Conservation (phyloP, 2,113 vertebrate species). For the Corapipo altera region DNA sequence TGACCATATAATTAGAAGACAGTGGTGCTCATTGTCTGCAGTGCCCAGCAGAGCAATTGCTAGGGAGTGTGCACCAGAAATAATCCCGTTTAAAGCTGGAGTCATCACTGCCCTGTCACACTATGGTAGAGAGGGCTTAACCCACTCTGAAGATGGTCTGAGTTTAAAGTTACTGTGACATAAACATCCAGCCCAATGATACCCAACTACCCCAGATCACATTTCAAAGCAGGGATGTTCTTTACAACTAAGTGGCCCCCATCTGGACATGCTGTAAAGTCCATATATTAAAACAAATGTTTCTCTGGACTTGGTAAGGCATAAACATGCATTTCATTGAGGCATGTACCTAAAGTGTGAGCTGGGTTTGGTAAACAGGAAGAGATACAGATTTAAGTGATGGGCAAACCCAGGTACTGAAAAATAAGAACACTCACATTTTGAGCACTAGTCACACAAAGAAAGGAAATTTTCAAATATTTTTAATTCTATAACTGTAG, state of each 20-base stretch:
- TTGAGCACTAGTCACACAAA: not conserved
- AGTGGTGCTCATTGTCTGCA: not conserved
- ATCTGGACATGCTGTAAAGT: not conserved
- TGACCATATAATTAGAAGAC: not conserved
- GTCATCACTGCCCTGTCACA: not conserved
- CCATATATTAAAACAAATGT: not conserved
- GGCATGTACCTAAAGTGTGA: not conserved
- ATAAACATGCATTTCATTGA: not conserved
- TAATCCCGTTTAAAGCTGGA: not conserved
- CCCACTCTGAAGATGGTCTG: not conserved
- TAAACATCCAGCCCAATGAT: not conserved
- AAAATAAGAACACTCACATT: not conserved
- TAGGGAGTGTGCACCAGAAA: not conserved
- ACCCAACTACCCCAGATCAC: not conserved
- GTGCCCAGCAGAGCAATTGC: not conserved
- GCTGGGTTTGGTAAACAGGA: not conserved
- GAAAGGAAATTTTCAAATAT: not conserved
- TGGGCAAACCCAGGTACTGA: not conserved
- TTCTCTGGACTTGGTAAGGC: not conserved
- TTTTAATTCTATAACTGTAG: not conserved
- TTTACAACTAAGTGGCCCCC: not conserved
- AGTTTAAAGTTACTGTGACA: not conserved
- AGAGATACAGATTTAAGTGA: not conserved
- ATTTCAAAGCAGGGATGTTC: not conserved
- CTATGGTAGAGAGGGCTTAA: not conserved